Evolutionary conservation across 2,888 invertebrate genomes (phyloP), one percentile per base, ranked within the genome.

Genomic region (Altica lythri): DNA sequence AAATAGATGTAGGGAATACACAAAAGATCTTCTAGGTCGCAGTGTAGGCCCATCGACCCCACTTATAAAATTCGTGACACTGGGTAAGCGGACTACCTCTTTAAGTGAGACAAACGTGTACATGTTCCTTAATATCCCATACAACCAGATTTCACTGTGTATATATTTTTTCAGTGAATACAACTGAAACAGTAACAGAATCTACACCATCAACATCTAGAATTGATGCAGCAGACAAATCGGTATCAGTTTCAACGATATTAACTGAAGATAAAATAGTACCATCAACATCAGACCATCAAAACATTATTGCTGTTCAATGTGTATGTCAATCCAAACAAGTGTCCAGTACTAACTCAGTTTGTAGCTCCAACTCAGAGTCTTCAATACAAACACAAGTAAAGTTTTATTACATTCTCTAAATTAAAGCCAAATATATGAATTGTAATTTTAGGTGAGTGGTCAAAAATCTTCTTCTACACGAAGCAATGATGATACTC

Each of bases 141-240:
- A n/a, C n/a, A n/a, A n/a, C n/a, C n/a, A n/a, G n/a, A n/a, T n/a
- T n/a, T n/a, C n/a, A n/a, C n/a, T n/a, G n/a, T n/a, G n/a, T 14
- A 12, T 12, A 6, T 50, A 55, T 47, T 69, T 64, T 2, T 73
- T 86, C 12, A 48, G 86, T 81, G 86, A 56, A 75, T 40, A 2
- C 38, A 9, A 17, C 16, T 14, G 49, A 49, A 32, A 18, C 18
- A 2, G 18, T 59, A 29, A 48, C 56, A 32, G 48, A 61, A 35
- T 47, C 64, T 8, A 40, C 52, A 9, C 60, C 70, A 19, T 67
- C 68, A 14, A 61, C 66, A 37, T 70, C 71, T 5, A 58, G 63
- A 32, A 56, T 55, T 25, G 61, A 66, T 32, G 57, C 66, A 14
- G 65, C 69, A 1, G 69, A 69, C 48, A 68, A 69, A 54, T 61